Conservation (phyloP, 2,113 vertebrate genomes). For the Felis catus region F.catus_Fca126_mat1.0 CM031419.1:562501-563000, state of each 20-base stretch:
- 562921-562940: no score
- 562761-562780: neutral
- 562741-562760: neutral
- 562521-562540: neutral
- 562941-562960: neutral
- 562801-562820: neutral
- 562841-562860: neutral
- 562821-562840: neutral
- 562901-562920: no score
- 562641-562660: fast-evolving
- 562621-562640: neutral
- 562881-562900: neutral
- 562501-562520: neutral
- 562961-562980: no score
- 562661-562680: fast-evolving
- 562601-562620: neutral
- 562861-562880: neutral
- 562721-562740: neutral
- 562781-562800: neutral
- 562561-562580: no score
- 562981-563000: neutral
- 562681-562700: fast-evolving
- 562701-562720: neutral
- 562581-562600: neutral
- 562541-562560: no score